A percentile compares a stretch with the other conserved stretches of the same genome.
phyloP scores from a whole-genome alignment of 2,113 vertebrate species.

The Gymnarchus niloticus region DNA sequence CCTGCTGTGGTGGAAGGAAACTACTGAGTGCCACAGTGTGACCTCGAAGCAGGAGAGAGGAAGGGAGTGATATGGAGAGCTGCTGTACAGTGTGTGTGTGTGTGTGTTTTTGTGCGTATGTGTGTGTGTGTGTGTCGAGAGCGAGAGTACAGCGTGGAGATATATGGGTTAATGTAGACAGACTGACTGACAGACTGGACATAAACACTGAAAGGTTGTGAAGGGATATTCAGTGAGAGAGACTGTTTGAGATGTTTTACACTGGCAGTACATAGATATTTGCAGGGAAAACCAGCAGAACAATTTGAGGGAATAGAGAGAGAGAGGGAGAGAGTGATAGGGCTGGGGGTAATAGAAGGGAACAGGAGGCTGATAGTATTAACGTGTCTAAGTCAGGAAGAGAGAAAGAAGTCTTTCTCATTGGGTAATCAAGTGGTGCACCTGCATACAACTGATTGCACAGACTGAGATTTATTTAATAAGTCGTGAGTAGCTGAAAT shows the following conservation, averaged over 20 bases:
- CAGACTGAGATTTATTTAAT: slow-evolving; percentile 7
- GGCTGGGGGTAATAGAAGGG: slow-evolving; percentile 18
- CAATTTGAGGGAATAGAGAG: slow-evolving; percentile 31
- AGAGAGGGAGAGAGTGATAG: slow-evolving; percentile 33
- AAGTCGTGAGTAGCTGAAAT: neutral
- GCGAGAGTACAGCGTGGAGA: slow-evolving; percentile 32
- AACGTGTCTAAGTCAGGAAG: slow-evolving; percentile 38
- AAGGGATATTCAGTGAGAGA: slow-evolving; percentile 20
- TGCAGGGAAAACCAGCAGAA: slow-evolving; percentile 42
- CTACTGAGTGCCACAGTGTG: slow-evolving; percentile 36
- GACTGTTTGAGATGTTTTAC: slow-evolving; percentile 47
- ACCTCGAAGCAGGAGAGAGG: slow-evolving; percentile 26
- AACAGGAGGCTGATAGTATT: slow-evolving; percentile 39
- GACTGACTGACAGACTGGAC: slow-evolving; percentile 46
- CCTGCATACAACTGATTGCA: slow-evolving; percentile 32
- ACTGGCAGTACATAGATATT: slow-evolving; percentile 46
- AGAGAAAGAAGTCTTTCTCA: slow-evolving; percentile 36
- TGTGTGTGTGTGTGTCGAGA: too few relatives aligned
- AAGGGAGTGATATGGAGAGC: neutral
- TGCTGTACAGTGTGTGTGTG: neutral
- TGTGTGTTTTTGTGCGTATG: too few relatives aligned
- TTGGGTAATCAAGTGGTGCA: slow-evolving; percentile 36
- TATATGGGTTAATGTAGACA: slow-evolving; percentile 34
- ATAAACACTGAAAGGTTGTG: slow-evolving; percentile 36
- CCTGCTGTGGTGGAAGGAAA: slow-evolving; percentile 40